Evolutionary conservation across 92 coral and sea anemone species (phyloP), one percentile per base, ranked within the genome.

Genomic region (Pocillopora grandis): DNA sequence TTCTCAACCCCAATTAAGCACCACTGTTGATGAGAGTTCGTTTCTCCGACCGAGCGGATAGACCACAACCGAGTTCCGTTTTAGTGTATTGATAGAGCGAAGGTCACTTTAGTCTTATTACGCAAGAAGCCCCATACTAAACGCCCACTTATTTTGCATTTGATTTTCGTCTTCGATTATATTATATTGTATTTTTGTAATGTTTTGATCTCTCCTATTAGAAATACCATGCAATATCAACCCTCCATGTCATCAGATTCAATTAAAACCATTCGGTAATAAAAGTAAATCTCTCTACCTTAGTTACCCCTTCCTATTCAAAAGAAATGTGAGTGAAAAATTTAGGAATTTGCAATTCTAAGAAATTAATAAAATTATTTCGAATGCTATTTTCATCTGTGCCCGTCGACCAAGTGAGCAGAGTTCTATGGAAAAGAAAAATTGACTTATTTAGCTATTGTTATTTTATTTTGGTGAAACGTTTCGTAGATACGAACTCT

Each of bases 401-500:
- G 52, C 52, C 52, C 8, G 52, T 42, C 52, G 52, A 42, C 8
- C 8, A 42, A 3, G 52, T 3, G 52, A 42, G 8, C 8, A 42
- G 52, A 42, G 52, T 3, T 2, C 52, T 42, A 7, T 42, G 52
- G 1, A 42, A 42, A 42, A 3, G 52, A 42, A 42, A 42, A 42
- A 42, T 3, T 3, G 16, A 36, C 1, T 70, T 70, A 21, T 36
- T 5, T 69, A 27, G 42, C 20, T 14, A 5, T 18, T 57, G 66
- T 55, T 12, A 12, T 80, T 70, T 42, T 42, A 14, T 60, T 14
- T 35, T 13, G 49, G 13, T 75, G 20, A 48, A 81, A 77, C 77
- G 85, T 81, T 60, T 81, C 85, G 77, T 81, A 71, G 85, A 12
- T 71, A 93, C 97, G 80, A 49, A 69, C 76, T 73, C 37, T 71